A percentile compares a stretch with the other conserved stretches of the same genome.
These are phyloP conservation scores for Latrodectus elegans DNA, from an alignment of 2,888 invertebrate species.

Conservation along the genomic window DNA sequence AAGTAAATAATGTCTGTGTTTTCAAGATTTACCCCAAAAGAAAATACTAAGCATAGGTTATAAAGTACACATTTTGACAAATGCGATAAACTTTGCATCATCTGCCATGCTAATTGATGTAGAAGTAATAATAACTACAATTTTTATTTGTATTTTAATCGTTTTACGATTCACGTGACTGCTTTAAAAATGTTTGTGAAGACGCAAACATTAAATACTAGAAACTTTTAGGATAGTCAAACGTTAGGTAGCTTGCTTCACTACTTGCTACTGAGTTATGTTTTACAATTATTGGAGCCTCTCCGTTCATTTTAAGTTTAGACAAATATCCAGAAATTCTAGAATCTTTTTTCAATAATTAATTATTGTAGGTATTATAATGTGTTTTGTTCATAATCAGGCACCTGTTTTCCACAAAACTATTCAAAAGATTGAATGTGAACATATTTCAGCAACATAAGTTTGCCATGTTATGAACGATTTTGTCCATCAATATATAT, in stretches of 20 bases:
- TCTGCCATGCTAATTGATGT: constrained; percentile 6
- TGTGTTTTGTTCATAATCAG: constrained; percentile 31
- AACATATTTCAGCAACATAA: constrained; percentile 19
- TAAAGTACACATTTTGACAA: constrained; percentile 29
- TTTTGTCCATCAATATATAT: constrained; percentile 39
- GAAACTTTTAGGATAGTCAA: constrained; percentile 8
- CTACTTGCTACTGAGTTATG: too few species aligned
- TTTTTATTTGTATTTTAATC: constrained; percentile 21
- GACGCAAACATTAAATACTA: constrained; percentile 14
- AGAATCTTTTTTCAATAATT: not conserved
- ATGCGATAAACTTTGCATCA: constrained; percentile 14
- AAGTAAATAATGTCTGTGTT: constrained; percentile 21
- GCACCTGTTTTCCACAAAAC: constrained; percentile 19
- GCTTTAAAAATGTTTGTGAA: constrained; percentile 23
- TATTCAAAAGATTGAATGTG: not conserved
- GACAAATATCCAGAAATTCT: too few species aligned
- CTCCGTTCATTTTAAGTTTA: too few species aligned
- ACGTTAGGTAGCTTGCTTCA: not conserved
- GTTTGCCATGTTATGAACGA: constrained; percentile 37
- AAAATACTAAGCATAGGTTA: constrained; percentile 8
- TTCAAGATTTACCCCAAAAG: constrained; percentile 28
- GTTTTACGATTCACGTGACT: too few species aligned
- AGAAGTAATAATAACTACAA: constrained; percentile 24
- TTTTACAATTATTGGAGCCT: too few species aligned
- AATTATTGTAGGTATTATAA: constrained; percentile 10